Evolutionary conservation across 2,797 vertebrate genomes (phyloP).

Genomic region (Megalops cyprinoides): DNA sequence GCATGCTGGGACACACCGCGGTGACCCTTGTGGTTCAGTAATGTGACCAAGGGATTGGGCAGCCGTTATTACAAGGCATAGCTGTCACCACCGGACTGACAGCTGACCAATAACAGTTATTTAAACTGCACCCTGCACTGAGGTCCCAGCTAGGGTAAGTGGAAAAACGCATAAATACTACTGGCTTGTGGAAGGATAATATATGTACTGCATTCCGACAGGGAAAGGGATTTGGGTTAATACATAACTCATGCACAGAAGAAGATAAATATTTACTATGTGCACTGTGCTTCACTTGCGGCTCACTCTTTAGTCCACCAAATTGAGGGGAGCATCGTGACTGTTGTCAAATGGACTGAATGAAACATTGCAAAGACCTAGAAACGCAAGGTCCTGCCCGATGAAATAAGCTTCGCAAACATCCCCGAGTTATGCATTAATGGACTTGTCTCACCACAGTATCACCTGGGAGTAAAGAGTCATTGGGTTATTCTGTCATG

Average conservation of each 20-base stretch:
- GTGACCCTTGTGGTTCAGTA: not conserved
- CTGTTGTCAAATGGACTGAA: no score
- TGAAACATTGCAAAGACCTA: no score
- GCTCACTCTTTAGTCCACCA: not conserved
- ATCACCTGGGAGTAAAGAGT: not conserved
- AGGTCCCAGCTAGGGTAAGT: not conserved
- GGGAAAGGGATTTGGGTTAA: not conserved
- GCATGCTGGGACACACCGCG: not conserved
- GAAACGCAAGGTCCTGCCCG: no score
- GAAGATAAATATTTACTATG: not conserved
- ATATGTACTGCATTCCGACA: not conserved
- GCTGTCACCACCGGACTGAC: not conserved
- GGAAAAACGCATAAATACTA: not conserved
- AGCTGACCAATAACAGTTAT: not conserved
- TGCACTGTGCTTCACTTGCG: not conserved
- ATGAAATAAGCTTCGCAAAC: no score
- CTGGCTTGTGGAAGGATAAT: not conserved
- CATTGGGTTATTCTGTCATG: no score
- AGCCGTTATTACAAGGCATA: not conserved
- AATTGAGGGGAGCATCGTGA: not conserved
- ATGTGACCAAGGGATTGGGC: conserved; percentile 3
- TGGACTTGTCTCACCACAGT: not conserved
- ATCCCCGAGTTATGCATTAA: not conserved
- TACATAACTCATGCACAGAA: not conserved
- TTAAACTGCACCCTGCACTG: not conserved